Evolutionary conservation across 2,113 vertebrate genomes (phyloP).

Genomic region (Montifringilla adamsi): DNA sequence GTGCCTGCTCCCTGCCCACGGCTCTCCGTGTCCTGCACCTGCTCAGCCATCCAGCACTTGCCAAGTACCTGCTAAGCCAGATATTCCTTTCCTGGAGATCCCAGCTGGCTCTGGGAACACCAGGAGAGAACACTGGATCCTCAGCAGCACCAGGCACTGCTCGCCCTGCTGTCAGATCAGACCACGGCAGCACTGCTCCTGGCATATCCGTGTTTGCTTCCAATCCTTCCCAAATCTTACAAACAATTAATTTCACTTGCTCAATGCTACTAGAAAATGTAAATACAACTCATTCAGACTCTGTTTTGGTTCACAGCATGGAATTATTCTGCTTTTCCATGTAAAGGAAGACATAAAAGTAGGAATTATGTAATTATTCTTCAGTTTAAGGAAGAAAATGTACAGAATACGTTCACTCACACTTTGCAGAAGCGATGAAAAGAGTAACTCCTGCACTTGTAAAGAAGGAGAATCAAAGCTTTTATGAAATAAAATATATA

Average conservation of each 20-base stretch:
- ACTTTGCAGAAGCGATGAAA: neutral
- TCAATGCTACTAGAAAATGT: neutral
- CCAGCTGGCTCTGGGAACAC: neutral
- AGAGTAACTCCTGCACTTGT: neutral
- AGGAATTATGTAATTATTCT: neutral
- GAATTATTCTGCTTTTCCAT: neutral
- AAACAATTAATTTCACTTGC: neutral
- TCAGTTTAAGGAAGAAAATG: neutral
- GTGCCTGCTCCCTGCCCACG: neutral
- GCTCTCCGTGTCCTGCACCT: neutral
- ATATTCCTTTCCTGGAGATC: rapidly evolving
- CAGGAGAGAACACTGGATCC: neutral
- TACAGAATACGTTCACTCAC: neutral
- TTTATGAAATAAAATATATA: neutral
- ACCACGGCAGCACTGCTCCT: rapidly evolving
- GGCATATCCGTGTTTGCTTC: rapidly evolving
- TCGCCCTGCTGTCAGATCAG: neutral
- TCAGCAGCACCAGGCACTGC: neutral
- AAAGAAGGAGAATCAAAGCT: neutral
- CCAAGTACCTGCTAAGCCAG: neutral
- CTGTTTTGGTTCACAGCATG: neutral
- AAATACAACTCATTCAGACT: neutral
- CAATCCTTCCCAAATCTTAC: neutral
- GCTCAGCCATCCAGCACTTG: neutral
- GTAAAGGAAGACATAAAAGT: neutral